Evolutionary conservation across 2,888 invertebrate species (phyloP), one percentile per base, ranked within the genome.

Genomic region (Hirtodrosophila cameraria): DNA sequence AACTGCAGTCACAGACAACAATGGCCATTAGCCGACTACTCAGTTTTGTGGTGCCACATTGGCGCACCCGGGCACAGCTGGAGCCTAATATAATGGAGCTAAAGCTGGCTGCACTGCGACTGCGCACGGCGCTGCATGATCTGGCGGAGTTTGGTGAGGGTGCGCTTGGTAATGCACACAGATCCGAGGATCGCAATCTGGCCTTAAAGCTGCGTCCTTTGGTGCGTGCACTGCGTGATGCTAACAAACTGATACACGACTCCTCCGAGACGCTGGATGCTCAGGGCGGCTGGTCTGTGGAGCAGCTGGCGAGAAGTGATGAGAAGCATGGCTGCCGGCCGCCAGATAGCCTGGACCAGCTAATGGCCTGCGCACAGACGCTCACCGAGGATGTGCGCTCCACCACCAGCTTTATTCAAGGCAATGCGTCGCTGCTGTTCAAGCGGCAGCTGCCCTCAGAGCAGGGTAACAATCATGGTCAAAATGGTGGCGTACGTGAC

Each of bases 111-210:
- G 95, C 95, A 36, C 93, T 94, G 4, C 92, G 96, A 46, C 92
- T 98, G 39, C 93, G 95, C 71, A 95, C 96, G 2, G 95, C 96
- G 1, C 91, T 97, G 25, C 95, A 96, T 89, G 97, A 97, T 92
- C 93, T 97, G 59, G 94, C 96, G 0, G 96, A 97, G 75, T 98
- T 98, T 89, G 95, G 96, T 0, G 96, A 96, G 90, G 97, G 97
- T 27, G 94, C 97, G 18, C 91, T 97, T 59, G 97, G 96, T 28
- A 97, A 97, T 90, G 96, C 97, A 5, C 94, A 94, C 33, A 94
- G 94, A 88, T 95, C 96, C 43, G 94, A 95, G 75, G 96, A 96
- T 90, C 96, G 96, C 92, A 94, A 94, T 81, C 91, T 96, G 87
- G 94, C 93, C 66, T 92, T 92, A 84, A 96, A 95, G 90, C 92